Base-by-base conservation (phyloP, 1,140 invertebrate species). In the Trichonephila clavipes region DNA sequence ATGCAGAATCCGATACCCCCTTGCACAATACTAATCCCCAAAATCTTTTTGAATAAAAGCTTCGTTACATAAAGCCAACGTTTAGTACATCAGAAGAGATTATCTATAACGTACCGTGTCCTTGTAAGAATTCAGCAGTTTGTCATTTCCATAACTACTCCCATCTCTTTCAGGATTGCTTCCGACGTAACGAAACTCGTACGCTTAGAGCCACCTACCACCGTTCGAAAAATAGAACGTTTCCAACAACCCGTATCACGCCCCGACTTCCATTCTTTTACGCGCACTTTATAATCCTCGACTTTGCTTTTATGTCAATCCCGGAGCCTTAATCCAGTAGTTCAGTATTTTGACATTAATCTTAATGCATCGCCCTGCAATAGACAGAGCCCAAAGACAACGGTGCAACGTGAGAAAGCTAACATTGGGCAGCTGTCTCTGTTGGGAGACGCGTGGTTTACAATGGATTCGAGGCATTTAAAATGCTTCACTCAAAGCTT, bases 291-390 rank as follows among this genome's bases (percentile, higher is more conserved):
- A 92, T 92, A 92, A 92, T 92, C 90, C 90, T 21, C 61, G 62
- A 82, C 89, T 83, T 82, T 28, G 61, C 82, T 72, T 92, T 92
- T 62, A 86, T 24, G 19, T 40, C 24, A 18, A 44, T 14, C 66
- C 69, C 21, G 34, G 24, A 44, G 28, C 90, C 59, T 90, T 92
- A 92, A 92, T 92, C 90, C 90, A 92, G 82, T 86, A 86, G 90
- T 92, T 85, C 90, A 92, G 82, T 86, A 92, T 92, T 83, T 92
- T 92, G 90, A 92, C 90, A 86, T 92, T 92, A 92, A 92, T 58
- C 82, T 58, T 92, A 86, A 92, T 92, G 61, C 90, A 92, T 92
- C 90, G 90, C 34, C 34, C 83, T 66, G 82, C 82, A 66, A 92
- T 92, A 85, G 18, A 91, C 90, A 91, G 0, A 51, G 28, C 62